These are phyloP conservation scores for Pipistrellus kuhlii DNA, from an alignment of 2,797 vertebrate species.

Conservation along the genomic window DNA sequence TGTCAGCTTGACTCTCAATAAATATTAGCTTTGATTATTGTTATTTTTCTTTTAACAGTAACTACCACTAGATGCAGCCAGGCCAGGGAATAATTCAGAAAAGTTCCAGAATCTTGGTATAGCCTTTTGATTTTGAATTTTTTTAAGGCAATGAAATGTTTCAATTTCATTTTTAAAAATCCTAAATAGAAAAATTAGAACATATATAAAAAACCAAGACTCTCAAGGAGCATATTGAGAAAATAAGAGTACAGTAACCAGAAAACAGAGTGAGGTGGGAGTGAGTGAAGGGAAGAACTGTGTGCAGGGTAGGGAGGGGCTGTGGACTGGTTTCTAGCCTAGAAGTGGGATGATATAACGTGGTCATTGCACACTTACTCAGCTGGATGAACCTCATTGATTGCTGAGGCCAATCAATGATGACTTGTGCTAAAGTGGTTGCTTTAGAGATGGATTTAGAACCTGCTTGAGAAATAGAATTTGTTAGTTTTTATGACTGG, in stretches of 20 bases:
- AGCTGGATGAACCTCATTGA: too few species aligned
- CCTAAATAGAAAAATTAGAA: conserved; percentile 12
- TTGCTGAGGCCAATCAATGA: background rate
- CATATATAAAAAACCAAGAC: background rate
- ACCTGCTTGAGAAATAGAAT: background rate
- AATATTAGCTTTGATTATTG: background rate
- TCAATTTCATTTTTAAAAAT: conserved; percentile 26
- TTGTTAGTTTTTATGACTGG: background rate
- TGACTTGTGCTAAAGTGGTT: background rate
- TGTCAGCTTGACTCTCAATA: background rate
- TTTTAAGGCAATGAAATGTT: conserved; percentile 18
- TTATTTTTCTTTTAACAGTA: background rate
- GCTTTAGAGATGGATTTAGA: background rate
- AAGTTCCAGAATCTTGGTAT: background rate
- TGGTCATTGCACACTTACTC: background rate
- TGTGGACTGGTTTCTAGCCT: background rate
- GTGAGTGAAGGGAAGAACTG: background rate
- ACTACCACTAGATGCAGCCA: background rate
- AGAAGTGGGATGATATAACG: background rate
- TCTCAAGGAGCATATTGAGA: background rate
- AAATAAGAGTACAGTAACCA: background rate
- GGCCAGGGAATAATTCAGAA: background rate
- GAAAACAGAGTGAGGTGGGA: background rate
- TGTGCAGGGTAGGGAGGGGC: background rate
- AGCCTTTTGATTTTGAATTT: conserved; percentile 30